Percentiles rank a stretch among this genome's conserved stretches.
Evolutionary conservation across 37 sponge, comb jelly and placozoan genomes (phyloP).

Genomic region (Axinella damicornis): DNA sequence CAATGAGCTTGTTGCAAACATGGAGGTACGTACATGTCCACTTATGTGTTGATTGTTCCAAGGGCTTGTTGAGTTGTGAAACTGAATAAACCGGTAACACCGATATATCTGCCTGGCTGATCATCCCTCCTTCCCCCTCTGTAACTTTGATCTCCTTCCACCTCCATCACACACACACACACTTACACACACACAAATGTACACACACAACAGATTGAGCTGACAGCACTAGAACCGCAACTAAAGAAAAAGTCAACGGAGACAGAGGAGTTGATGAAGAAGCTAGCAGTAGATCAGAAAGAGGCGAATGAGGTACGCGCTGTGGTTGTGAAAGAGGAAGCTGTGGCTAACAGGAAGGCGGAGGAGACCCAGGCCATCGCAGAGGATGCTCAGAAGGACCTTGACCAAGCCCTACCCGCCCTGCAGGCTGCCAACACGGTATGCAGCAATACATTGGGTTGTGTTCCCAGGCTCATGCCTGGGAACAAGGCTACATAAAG

Average conservation of each 20-base stretch:
- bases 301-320: constrained; percentile 89
- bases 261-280: constrained; percentile 89
- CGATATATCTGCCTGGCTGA: too few relatives aligned
- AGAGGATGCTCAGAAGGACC: constrained; percentile 96
- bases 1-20: constrained; percentile 93
- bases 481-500: too few relatives aligned
- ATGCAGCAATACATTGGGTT: too few relatives aligned
- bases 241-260: constrained; percentile 90
- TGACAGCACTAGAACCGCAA: constrained; percentile 94
- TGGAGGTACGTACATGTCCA: constrained; percentile 64
- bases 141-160: too few relatives aligned
- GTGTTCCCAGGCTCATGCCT: too few relatives aligned
- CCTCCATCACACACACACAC: constrained; percentile 4
- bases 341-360: constrained; percentile 93
- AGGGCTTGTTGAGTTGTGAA: background rate
- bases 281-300: constrained; percentile 91
- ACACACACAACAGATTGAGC: constrained; percentile 69
- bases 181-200: background rate
- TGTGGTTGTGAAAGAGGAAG: constrained; percentile 95
- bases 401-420: constrained; percentile 97
- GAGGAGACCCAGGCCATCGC: constrained; percentile 95
- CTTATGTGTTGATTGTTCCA: too few relatives aligned
- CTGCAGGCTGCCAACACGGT: constrained; percentile 95
- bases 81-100: too few relatives aligned
- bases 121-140: too few relatives aligned